These are phyloP conservation scores for Cetoscarus ocellatus DNA, from an alignment of 2,797 vertebrate genomes.

Conservation along the genomic window DNA sequence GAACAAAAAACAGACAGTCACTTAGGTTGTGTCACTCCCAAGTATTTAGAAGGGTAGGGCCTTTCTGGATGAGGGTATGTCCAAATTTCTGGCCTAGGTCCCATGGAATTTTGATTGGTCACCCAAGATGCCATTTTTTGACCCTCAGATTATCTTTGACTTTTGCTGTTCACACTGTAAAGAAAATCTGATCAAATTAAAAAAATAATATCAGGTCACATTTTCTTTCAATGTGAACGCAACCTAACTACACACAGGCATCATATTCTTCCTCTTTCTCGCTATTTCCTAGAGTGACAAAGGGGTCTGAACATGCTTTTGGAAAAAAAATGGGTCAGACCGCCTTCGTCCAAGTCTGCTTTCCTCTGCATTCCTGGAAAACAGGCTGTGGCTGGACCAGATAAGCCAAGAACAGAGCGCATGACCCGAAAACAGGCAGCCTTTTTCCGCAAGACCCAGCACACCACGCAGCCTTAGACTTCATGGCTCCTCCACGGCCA, in stretches of 20 bases:
- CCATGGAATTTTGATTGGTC: too few species aligned
- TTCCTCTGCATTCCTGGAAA: conserved; percentile 74
- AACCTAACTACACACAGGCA: conserved; percentile 23
- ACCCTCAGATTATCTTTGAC: too few species aligned
- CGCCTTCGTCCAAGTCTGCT: conserved; percentile 50
- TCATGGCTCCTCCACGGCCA: conserved; percentile 71
- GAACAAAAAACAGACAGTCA: too few species aligned
- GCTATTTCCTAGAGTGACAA: conserved; percentile 37
- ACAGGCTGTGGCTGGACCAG: conserved; percentile 76
- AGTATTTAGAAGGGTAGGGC: too few species aligned
- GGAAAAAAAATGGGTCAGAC: conserved; percentile 67
- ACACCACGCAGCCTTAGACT: conserved; percentile 64
- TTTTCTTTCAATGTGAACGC: not conserved
- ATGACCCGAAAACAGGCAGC: conserved; percentile 69
- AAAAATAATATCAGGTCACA: too few species aligned
- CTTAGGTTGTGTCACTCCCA: too few species aligned
- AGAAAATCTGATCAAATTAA: too few species aligned
- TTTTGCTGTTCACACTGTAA: too few species aligned
- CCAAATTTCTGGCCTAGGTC: too few species aligned
- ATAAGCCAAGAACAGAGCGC: conserved; percentile 79
- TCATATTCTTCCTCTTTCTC: conserved; percentile 43
- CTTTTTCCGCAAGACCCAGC: conserved; percentile 61
- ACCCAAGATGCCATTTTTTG: too few species aligned
- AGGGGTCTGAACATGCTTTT: conserved; percentile 64
- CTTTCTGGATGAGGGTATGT: too few species aligned